These are phyloP conservation scores for Choloepus didactylus DNA, from an alignment of 2,797 vertebrate species.

Conservation along the genomic window DNA sequence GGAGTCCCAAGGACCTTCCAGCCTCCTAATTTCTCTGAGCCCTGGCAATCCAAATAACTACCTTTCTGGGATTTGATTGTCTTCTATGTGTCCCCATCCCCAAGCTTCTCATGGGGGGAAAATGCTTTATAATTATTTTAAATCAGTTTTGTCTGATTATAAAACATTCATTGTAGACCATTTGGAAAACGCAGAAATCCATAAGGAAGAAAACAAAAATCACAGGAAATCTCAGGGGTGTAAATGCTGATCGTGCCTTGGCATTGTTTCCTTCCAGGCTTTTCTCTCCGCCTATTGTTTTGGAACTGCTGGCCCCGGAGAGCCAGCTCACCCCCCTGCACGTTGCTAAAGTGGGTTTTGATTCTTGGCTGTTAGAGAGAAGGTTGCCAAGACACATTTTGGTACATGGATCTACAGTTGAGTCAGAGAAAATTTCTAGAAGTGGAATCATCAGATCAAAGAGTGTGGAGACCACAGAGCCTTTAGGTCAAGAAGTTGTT, in stretches of 20 bases:
- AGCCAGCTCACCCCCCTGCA: neutral
- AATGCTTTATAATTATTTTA: neutral
- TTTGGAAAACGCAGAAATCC: constrained; percentile 1
- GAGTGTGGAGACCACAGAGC: neutral
- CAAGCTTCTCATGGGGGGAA: neutral
- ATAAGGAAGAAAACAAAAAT: neutral
- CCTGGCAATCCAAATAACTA: neutral
- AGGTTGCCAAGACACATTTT: neutral
- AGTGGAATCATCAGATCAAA: neutral
- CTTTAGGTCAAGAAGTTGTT: neutral
- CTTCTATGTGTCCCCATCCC: neutral
- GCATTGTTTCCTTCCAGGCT: neutral
- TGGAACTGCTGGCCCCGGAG: neutral
- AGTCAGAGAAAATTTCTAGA: constrained; percentile 8
- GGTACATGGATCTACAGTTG: neutral
- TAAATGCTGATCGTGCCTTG: neutral
- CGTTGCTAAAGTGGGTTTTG: neutral
- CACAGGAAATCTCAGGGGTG: neutral
- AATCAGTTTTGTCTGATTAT: neutral
- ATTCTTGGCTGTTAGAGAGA: neutral
- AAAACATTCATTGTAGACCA: neutral
- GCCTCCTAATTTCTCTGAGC: neutral
- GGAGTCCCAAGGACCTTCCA: neutral
- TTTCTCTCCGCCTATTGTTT: neutral
- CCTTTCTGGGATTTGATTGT: neutral